Evolutionary conservation across 2,113 vertebrate species (phyloP), one percentile per base, ranked within the genome.

Genomic region (Silurus glanis): DNA sequence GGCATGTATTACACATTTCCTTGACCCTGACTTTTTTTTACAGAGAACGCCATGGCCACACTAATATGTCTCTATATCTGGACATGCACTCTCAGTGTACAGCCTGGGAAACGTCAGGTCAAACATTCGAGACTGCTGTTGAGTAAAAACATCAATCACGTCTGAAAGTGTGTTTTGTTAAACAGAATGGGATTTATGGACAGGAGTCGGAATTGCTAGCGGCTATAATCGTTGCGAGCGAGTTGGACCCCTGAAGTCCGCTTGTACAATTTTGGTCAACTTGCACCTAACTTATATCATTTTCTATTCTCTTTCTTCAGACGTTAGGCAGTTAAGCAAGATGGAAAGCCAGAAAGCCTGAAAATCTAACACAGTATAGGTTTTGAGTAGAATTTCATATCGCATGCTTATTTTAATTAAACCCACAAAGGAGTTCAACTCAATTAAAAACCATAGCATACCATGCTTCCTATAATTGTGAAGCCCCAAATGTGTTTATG

Each of bases 201-300:
- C 13, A 69, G 90, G 79, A 91, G 84, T 90, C 90, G 80, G 69
- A 86, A 82, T 55, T 90, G 89, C 91, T 90, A 85, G 87, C 56
- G 87, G 90, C 90, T 91, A 80, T 90, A 91, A 92, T 92, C 87
- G 83, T 84, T 80, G 88, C n/a, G 71, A 45, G 21, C 82, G 72
- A 90, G 90, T 87, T 88, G 91, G 87, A 89, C 86, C 86, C 88
- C 37, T 83, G 82, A 79, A 82, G 85, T 86, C 85, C 56, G 47
- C 83, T 74, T 86, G 55, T 49, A 28, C 58, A 37, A 84, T 89
- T 80, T 79, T 37, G 76, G 66, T 86, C 80, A 91, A 89, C 2
- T n/a, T 85, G 83, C 49, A 21, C 49, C 37, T 56, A 7, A 14
- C n/a, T 83, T 56, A 53, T 25, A 74, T 59, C 16, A 9, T 62